phyloP scores from a whole-genome alignment of 1,140 invertebrate species.

The Xylocopa sonorina region DNA sequence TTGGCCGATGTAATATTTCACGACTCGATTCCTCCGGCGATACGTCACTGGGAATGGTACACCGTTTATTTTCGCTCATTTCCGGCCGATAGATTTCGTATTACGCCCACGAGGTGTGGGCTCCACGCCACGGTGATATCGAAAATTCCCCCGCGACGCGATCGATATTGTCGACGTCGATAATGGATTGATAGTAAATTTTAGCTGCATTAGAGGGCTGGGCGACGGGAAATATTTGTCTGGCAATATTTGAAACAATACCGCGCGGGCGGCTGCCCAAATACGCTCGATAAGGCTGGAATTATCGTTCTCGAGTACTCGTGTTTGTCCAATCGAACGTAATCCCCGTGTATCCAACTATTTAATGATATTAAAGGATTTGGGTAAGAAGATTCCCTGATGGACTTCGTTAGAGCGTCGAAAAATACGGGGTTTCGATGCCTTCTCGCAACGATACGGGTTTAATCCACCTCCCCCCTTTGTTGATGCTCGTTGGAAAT shows the following conservation, averaged over 20 bases:
- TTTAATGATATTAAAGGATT: conserved; percentile 4
- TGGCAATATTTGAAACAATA: conserved; percentile 18
- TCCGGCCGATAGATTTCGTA: neutral
- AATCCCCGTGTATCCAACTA: neutral
- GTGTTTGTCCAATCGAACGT: neutral
- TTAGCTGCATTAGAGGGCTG: neutral
- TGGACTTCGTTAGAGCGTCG: neutral
- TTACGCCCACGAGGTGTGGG: neutral
- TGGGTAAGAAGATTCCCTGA: neutral
- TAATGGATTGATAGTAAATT: neutral
- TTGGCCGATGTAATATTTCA: neutral
- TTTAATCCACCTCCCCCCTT: neutral
- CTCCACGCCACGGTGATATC: neutral
- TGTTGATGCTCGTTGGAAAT: neutral
- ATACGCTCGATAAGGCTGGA: neutral
- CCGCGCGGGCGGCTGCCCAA: neutral
- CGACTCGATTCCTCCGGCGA: neutral
- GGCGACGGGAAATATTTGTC: conserved; percentile 4
- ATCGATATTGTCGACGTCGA: neutral
- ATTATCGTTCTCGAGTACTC: neutral
- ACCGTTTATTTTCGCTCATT: neutral
- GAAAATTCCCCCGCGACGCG: neutral
- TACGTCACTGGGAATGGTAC: neutral
- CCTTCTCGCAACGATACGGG: neutral
- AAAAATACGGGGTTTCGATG: neutral